phyloP scores from a whole-genome alignment of 2,797 vertebrate species.

The Sphenodon punctatus region DNA sequence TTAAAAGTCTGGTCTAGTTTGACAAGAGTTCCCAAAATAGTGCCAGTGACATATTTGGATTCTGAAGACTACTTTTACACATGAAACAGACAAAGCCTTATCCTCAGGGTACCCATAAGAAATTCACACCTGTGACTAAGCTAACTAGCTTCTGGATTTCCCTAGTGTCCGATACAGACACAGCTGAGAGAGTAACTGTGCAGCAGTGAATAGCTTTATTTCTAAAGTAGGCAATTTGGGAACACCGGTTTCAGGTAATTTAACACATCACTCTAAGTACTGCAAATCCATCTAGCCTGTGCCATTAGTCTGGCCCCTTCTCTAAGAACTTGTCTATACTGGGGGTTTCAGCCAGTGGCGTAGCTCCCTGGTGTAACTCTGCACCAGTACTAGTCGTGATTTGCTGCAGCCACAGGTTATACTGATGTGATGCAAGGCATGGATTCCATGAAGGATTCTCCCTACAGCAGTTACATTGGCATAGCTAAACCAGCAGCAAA shows the following conservation, averaged over 20 bases:
- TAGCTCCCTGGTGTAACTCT: neutral
- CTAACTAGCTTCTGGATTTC: neutral
- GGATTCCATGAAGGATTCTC: too few relatives aligned
- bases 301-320: neutral
- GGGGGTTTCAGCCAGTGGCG: neutral
- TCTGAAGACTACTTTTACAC: neutral
- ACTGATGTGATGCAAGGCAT: too few relatives aligned
- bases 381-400: neutral
- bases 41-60: neutral
- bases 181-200: neutral
- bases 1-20: neutral
- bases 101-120: neutral
- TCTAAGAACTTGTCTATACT: neutral
- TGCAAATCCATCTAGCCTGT: neutral
- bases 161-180: neutral
- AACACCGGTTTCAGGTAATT: conserved; percentile 14
- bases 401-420: neutral
- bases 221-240: conserved; percentile 8
- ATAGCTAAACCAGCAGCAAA: neutral
- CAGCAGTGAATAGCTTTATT: conserved; percentile 10
- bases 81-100: neutral
- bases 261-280: conserved; percentile 15
- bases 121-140: conserved; percentile 40
- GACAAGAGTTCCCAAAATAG: conserved; percentile 16
- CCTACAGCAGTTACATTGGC: too few relatives aligned